phyloP scores from a whole-genome alignment of 2,888 invertebrate species.

The Coremacera marginata region DNA sequence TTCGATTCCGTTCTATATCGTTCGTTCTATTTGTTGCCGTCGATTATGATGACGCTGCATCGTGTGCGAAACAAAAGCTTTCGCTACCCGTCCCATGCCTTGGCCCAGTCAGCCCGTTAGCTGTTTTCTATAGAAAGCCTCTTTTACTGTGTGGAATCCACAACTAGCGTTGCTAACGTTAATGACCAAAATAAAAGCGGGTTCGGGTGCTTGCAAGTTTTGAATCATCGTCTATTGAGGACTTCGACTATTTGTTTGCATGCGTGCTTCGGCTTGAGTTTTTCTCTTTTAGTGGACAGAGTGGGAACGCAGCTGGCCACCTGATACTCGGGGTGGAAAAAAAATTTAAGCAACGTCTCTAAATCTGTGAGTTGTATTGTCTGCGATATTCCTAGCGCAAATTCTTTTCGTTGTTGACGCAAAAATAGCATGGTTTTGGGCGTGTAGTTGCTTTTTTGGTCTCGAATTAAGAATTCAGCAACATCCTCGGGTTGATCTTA shows the following conservation, averaged over 20 bases:
- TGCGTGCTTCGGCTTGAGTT: not conserved
- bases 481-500: no score
- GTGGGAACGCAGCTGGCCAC: not conserved
- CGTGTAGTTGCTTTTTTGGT: no score
- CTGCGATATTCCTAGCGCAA: not conserved
- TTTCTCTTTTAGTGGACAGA: not conserved
- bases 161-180: not conserved
- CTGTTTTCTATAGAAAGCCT: not conserved
- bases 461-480: no score
- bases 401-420: not conserved
- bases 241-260: not conserved
- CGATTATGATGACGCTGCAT: conserved; percentile 39
- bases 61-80: conserved; percentile 42
- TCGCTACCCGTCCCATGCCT: not conserved
- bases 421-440: no score
- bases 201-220: conserved; percentile 12
- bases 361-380: not conserved
- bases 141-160: not conserved
- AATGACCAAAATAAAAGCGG: not conserved
- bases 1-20: conserved; percentile 29
- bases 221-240: not conserved
- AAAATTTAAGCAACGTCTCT: not conserved
- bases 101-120: not conserved
- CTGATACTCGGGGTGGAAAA: no score
- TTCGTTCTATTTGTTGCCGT: conserved; percentile 7